Percentiles rank a stretch among this genome's conserved stretches.
Conservation (phyloP, 2,797 vertebrate species). For the Lepidocolaptes lacrymiger region DNA sequence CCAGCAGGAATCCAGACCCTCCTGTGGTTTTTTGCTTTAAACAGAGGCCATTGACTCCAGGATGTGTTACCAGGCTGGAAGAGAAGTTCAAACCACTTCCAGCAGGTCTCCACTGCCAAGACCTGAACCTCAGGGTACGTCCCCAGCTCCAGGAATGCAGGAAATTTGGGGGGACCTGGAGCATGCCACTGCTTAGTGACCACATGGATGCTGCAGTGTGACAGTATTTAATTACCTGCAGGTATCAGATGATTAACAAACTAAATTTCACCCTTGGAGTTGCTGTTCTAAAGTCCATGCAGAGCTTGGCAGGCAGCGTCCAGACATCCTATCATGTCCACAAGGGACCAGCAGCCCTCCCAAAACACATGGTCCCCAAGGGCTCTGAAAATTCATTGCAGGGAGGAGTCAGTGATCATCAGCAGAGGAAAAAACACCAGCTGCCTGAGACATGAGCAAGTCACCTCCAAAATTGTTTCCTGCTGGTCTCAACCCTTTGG, state of each 20-base stretch:
- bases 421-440: not conserved
- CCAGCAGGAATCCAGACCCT: not conserved
- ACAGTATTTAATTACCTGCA: not conserved
- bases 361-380: fast-evolving
- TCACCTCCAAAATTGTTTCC: not conserved
- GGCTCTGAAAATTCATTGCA: not conserved
- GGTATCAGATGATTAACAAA: not conserved
- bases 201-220: not conserved
- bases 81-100: not conserved
- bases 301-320: not conserved
- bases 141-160: fast-evolving
- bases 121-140: not conserved
- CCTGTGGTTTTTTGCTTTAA: not conserved
- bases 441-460: not conserved
- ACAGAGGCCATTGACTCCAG: fast-evolving
- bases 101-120: not conserved
- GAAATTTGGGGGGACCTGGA: not conserved
- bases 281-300: not conserved
- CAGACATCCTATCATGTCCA: not conserved
- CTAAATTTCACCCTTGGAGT: not conserved
- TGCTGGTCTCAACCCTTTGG: not conserved
- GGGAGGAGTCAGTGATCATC: not conserved
- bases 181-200: not conserved
- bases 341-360: not conserved
- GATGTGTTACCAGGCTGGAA: not conserved